These are phyloP conservation scores for Hexactinellida sp. DNA, from an alignment of 37 sponge, comb jelly and placozoan species.

Conservation along the genomic window DNA sequence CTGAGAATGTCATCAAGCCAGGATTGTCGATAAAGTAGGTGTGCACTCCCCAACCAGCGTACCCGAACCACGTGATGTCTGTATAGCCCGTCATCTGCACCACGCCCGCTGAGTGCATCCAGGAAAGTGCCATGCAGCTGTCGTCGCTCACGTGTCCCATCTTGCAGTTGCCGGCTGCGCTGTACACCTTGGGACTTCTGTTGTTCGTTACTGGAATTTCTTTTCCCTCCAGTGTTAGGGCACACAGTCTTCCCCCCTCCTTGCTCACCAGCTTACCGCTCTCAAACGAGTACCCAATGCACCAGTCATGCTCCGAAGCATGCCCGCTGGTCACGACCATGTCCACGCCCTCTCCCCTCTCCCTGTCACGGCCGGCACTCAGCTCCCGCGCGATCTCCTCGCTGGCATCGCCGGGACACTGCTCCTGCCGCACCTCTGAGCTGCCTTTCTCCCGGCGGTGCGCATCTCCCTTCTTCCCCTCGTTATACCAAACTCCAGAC, in stretches of 20 bases:
- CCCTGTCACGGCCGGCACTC: conserved; percentile 18
- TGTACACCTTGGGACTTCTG: conserved; percentile 28
- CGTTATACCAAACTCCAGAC: conserved; percentile 45
- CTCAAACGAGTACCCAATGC: conserved; percentile 26
- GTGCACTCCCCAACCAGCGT: conserved; percentile 58
- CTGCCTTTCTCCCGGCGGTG: not conserved
- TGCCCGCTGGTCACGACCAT: conserved; percentile 53
- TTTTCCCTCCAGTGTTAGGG: not conserved
- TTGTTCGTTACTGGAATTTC: not conserved
- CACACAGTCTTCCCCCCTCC: conserved; percentile 23
- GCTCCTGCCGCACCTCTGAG: not conserved
- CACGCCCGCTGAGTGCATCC: conserved; percentile 56
- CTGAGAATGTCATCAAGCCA: conserved; percentile 30
- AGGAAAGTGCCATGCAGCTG: conserved; percentile 51
- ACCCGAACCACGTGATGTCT: conserved; percentile 45
- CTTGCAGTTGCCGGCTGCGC: conserved; percentile 51
- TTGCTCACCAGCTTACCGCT: conserved; percentile 26
- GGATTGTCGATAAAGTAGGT: conserved; percentile 45
- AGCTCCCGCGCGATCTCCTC: conserved; percentile 23
- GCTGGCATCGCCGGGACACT: conserved; percentile 34
- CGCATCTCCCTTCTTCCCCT: conserved; percentile 20
- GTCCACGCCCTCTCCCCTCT: conserved; percentile 31
- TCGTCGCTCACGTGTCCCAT: conserved; percentile 30
- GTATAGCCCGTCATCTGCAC: conserved; percentile 55
- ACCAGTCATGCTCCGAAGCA: conserved; percentile 43